Percentiles rank a stretch among this genome's conserved stretches.
phyloP scores from a whole-genome alignment of 2,113 vertebrate genomes.

The Poicephalus gulielmi region DNA sequence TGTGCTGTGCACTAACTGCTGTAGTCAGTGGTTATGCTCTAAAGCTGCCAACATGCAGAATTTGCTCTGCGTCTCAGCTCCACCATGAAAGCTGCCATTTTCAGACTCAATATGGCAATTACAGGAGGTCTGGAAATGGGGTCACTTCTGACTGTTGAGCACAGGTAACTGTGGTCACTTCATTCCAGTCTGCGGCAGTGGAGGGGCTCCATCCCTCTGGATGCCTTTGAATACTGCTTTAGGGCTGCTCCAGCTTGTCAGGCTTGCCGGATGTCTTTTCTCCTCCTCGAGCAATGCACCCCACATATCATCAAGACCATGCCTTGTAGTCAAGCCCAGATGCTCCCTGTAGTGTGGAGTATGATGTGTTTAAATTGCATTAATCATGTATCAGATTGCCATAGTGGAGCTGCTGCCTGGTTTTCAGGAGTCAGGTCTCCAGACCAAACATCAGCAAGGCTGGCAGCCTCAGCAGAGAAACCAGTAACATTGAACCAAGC shows the following conservation, averaged over 20 bases:
- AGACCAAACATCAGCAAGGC: neutral
- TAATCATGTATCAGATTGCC: neutral
- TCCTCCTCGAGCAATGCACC: neutral
- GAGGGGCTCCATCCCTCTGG: neutral
- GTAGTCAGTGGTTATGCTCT: neutral
- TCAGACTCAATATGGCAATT: neutral
- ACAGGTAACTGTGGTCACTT: neutral
- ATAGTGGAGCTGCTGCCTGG: neutral
- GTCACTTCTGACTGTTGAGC: neutral
- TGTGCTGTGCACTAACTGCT: neutral
- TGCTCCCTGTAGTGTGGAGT: neutral
- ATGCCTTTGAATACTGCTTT: neutral
- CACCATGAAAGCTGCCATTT: neutral
- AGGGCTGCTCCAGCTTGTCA: neutral
- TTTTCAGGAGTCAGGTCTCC: neutral
- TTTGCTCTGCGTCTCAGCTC: neutral
- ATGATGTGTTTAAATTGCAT: neutral
- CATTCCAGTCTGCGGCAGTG: neutral
- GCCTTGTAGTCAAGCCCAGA: neutral
- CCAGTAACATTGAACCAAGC: neutral
- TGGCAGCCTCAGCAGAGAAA: neutral
- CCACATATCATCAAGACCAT: neutral
- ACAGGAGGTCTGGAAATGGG: neutral
- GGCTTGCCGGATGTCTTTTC: neutral
- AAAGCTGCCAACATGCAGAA: neutral